Evolutionary conservation across 2,797 vertebrate genomes (phyloP).

Genomic region (Centropyge bicolor): DNA sequence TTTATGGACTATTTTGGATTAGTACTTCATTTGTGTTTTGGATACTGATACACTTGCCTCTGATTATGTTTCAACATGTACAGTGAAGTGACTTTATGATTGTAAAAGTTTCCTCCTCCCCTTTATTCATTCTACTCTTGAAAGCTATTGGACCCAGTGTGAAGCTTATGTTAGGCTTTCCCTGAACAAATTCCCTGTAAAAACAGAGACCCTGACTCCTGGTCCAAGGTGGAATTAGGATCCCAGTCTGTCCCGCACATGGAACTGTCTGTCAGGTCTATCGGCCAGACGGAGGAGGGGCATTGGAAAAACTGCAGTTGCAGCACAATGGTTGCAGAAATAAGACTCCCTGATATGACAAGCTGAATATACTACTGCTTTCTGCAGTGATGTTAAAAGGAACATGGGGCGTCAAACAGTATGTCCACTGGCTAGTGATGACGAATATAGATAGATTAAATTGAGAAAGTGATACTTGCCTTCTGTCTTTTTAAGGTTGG

Average conservation of each 20-base stretch:
- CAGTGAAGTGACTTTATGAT: slow-evolving; percentile 25
- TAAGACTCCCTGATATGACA: slow-evolving; percentile 45
- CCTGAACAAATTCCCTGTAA: slow-evolving; percentile 69
- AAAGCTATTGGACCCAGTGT: slow-evolving; percentile 39
- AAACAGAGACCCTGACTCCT: slow-evolving; percentile 55
- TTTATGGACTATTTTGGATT: slow-evolving; percentile 6
- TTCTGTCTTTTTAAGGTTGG: background rate
- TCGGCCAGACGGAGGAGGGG: slow-evolving; percentile 56
- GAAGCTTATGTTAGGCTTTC: slow-evolving; percentile 67
- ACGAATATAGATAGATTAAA: background rate
- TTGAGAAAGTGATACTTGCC: background rate
- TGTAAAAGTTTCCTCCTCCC: slow-evolving; percentile 12
- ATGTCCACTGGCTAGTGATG: background rate
- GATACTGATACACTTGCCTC: slow-evolving; percentile 13
- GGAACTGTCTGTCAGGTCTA: slow-evolving; percentile 76
- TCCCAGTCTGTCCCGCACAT: slow-evolving; percentile 69
- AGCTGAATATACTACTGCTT: slow-evolving; percentile 56
- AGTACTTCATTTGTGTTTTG: slow-evolving; percentile 5
- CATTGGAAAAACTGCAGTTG: slow-evolving; percentile 52
- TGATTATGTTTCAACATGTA: slow-evolving; percentile 35
- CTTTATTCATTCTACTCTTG: slow-evolving; percentile 10
- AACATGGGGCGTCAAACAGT: slow-evolving; percentile 32
- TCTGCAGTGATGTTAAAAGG: slow-evolving; percentile 25
- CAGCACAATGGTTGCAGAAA: slow-evolving; percentile 64
- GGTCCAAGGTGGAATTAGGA: slow-evolving; percentile 43